Percentiles rank a stretch among this genome's conserved stretches.
Evolutionary conservation across 2,797 vertebrate genomes (phyloP).

Genomic region (Pantherophis vulpinus): DNA sequence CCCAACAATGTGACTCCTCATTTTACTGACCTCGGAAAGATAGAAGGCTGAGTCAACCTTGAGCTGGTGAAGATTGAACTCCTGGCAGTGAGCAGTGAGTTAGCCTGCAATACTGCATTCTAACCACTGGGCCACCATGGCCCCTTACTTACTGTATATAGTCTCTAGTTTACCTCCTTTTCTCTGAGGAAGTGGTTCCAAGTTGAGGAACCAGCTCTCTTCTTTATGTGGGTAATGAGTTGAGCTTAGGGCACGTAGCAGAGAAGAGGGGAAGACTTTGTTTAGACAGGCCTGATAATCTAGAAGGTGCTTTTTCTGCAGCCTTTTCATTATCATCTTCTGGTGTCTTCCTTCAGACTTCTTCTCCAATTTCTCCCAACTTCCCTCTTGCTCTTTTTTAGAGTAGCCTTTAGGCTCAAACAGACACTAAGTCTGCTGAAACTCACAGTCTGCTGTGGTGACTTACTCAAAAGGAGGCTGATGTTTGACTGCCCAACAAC

Average conservation of each 20-base stretch:
- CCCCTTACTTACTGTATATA: background rate
- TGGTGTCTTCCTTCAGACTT: background rate
- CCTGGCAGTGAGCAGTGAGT: background rate
- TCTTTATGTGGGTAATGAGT: background rate
- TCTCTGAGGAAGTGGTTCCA: background rate
- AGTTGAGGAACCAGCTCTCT: background rate
- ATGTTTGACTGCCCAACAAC: conserved; percentile 66
- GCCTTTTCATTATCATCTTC: background rate
- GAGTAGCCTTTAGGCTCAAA: background rate
- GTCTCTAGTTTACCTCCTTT: background rate
- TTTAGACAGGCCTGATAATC: background rate
- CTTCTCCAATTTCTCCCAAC: background rate
- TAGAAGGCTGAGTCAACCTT: background rate
- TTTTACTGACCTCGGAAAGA: background rate
- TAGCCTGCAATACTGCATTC: background rate
- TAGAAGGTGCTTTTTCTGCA: background rate
- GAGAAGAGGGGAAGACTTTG: background rate
- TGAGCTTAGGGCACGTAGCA: background rate
- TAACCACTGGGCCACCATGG: background rate
- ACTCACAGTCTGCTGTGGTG: background rate
- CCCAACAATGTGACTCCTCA: background rate
- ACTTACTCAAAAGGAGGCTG: background rate
- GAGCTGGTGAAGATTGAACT: background rate
- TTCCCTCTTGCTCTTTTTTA: background rate
- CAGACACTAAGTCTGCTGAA: background rate